Evolutionary conservation across 2,888 invertebrate species (phyloP), one percentile per base, ranked within the genome.

Genomic region (Nysson spinosus): DNA sequence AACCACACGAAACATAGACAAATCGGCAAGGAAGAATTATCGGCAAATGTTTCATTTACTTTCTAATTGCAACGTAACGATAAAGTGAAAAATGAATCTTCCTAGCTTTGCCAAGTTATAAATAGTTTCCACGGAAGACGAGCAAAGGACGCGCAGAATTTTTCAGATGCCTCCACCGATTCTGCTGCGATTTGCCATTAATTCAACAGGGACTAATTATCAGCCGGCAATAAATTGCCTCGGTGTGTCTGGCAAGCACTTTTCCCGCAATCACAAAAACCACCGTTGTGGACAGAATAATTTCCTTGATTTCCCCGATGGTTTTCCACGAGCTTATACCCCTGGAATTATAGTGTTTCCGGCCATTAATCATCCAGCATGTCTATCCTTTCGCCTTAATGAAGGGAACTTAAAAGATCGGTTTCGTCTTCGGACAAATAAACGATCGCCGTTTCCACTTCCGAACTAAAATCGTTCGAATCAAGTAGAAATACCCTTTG

Each of bases 221-320:
- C 37, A 19, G 17, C 5, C 4, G 7, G 22, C 11, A 39, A 50
- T 46, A 30, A 44, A 50, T 65, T 20, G 35, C n/a, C n/a, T 16
- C 19, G 7, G 9, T 28, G 19, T 19, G 22, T 43, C 6, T 14
- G 9, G 32, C 34, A 43, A 34, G 37, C 40, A 28, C 47, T 47
- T 42, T 11, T n/a, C 7, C 34, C 24, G 46, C 34, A 22, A 30
- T 43, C 50, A 34, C 17, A 34, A 51, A 51, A 62, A 62, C 32
- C 50, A 34, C 9, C 34, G 17, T 4, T 6, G 30, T 28, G 16
- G 17, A 3, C 5, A 12, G 40, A 35, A 35, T 43, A 47, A 47
- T 57, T 44, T 40, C 9, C 60, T 9, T 34, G 39, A 54, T 64
- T 60, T 61, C 54, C n/a, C 63, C 62, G 19, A 12, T 19, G 52